Evolutionary conservation across 1,140 invertebrate genomes (phyloP), one percentile per base, ranked within the genome.

Genomic region (Odontomachus brunneus): DNA sequence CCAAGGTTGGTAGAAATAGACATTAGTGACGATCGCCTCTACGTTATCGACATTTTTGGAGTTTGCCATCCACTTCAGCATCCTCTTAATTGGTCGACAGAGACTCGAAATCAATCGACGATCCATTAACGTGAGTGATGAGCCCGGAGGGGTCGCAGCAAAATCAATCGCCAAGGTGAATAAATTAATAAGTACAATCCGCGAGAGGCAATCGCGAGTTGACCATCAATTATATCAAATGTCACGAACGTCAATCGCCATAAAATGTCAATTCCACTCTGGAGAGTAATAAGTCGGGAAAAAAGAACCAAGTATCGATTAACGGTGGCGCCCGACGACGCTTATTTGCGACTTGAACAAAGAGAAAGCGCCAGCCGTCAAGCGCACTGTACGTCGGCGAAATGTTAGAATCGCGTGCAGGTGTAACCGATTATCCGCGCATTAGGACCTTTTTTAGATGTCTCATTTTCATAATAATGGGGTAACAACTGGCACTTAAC

Each of bases 291-390:
- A 5, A 11, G 15, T 2, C 17, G 1, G 17, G 26, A 17, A 17
- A n/a, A 17, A 19, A 85, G 75, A 57, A 62, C 49, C 1, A 19
- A 51, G 26, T 3, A 7, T 60, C 59, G 22, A 86, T 83, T 82
- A 82, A 67, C 59, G 76, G 9, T 17, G 51, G 55, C 15, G 63
- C 38, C n/a, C 15, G 9, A 24, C 51, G 53, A 9, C 48, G 12
- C 38, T 33, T 55, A 22, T n/a, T 33, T 60, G 38, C n/a, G 49
- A 19, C 19, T 84, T 80, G 67, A 86, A 83, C 69, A 78, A 53
- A 44, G 62, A 33, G 55, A 87, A 86, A 86, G 73, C 67, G 67
- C 66, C 76, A 76, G 49, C 14, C 33, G 44, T 51, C n/a, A 11
- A 53, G 55, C n/a, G 12, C 48, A 49, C 12, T 65, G 38, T 71